phyloP scores from a whole-genome alignment of 1,140 invertebrate species.

The Thaumetopoea pityocampa region DNA sequence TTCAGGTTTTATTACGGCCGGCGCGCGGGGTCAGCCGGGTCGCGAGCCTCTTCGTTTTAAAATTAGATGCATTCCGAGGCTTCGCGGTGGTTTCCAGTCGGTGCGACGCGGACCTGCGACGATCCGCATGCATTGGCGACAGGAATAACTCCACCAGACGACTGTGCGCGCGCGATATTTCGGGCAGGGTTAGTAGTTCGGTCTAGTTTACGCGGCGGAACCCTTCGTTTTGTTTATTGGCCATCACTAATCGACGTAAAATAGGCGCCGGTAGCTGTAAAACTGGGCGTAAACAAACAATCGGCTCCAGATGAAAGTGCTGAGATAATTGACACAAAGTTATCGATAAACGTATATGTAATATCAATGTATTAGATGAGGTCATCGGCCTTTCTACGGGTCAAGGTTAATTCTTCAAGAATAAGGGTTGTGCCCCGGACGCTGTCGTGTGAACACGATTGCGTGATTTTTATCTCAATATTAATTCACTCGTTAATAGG shows the following conservation, averaged over 20 bases:
- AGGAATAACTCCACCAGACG: conserved; percentile 60
- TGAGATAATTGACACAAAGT: conserved; percentile 13
- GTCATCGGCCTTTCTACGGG: conserved; percentile 50
- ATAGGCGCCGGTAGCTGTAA: conserved; percentile 17
- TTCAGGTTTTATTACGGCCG: conserved; percentile 70
- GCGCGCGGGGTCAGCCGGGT: conserved; percentile 66
- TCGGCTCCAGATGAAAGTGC: conserved; percentile 10
- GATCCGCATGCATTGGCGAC: conserved; percentile 42
- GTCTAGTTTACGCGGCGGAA: conserved; percentile 41
- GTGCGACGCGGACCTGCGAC: conserved; percentile 44
- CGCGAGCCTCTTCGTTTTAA: conserved; percentile 71
- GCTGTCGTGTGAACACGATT: conserved; percentile 24
- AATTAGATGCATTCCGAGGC: conserved; percentile 73
- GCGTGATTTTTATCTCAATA: conserved; percentile 21
- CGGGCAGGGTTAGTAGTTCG: conserved; percentile 60
- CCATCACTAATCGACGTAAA: conserved; percentile 21
- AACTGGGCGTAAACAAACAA: conserved; percentile 23
- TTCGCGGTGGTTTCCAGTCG: conserved; percentile 43
- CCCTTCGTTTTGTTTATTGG: conserved; percentile 26
- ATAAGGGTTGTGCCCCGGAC: conserved; percentile 22
- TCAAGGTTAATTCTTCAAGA: conserved; percentile 46
- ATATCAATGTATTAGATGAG: conserved; percentile 18
- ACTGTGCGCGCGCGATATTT: conserved; percentile 56
- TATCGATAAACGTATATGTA: conserved; percentile 6
- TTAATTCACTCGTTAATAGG: conserved; percentile 14